These are phyloP conservation scores for Drosophila atripex DNA, from an alignment of 2,888 invertebrate species.

Conservation along the genomic window DNA sequence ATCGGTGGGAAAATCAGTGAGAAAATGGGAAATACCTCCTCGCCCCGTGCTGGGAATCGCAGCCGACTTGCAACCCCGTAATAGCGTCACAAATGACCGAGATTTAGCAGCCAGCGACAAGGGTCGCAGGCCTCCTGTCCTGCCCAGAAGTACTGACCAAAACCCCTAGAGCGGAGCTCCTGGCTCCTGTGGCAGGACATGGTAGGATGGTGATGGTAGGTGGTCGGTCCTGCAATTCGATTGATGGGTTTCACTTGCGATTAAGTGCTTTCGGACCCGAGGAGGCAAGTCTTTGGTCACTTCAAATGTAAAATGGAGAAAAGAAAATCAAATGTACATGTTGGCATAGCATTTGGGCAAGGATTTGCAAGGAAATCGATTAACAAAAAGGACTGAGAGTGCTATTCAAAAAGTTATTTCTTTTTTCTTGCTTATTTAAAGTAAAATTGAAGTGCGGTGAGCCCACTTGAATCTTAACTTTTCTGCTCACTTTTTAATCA, in stretches of 20 bases:
- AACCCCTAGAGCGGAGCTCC: conserved; percentile 9
- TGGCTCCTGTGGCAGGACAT: conserved; percentile 6
- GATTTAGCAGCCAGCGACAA: conserved; percentile 61
- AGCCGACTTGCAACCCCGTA: conserved; percentile 43
- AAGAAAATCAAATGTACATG: conserved; percentile 6
- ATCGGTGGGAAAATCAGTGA: conserved; percentile 4
- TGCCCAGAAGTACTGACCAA: conserved; percentile 20
- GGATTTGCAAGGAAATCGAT: conserved; percentile 3
- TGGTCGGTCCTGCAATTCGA: conserved; percentile 71
- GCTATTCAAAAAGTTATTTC: neutral
- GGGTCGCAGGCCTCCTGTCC: conserved; percentile 41
- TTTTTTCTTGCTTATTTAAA: neutral
- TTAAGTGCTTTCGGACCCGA: conserved; percentile 49
- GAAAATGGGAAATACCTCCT: neutral
- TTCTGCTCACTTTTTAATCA: neutral
- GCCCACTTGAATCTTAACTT: neutral
- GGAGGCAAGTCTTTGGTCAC: conserved; percentile 1
- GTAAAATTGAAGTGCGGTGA: neutral
- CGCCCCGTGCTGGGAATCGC: neutral
- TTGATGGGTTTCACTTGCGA: conserved; percentile 69
- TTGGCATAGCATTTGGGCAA: neutral
- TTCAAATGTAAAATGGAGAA: conserved; percentile 11
- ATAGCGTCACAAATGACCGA: conserved; percentile 73
- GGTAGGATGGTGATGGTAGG: conserved; percentile 10
- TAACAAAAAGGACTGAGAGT: neutral